Conservation (phyloP, 1,140 invertebrate species). For the Battus philenor region DNA sequence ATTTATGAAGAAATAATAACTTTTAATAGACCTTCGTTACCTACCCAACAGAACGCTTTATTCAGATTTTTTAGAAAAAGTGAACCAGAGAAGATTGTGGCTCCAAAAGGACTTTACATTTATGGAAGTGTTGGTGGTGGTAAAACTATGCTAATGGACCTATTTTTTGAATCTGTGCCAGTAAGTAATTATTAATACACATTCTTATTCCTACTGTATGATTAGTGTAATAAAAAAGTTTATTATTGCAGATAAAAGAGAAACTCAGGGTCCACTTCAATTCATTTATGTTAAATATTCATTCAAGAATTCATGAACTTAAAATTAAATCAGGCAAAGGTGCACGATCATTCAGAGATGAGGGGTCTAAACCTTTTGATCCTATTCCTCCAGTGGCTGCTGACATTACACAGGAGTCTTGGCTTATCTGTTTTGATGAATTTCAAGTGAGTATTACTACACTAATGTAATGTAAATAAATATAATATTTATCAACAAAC, state of each 20-base stretch:
- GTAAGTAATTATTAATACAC: conserved; percentile 53
- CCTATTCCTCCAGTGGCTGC: conserved; percentile 96
- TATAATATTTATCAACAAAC: not conserved
- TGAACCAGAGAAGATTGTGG: conserved; percentile 65
- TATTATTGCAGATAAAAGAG: conserved; percentile 44
- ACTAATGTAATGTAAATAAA: not conserved
- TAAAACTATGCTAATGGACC: conserved; percentile 99
- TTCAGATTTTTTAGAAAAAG: conserved; percentile 65
- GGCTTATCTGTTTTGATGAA: conserved; percentile 99
- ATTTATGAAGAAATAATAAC: conserved; percentile 81
- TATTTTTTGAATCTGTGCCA: conserved; percentile 87
- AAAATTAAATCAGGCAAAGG: conserved; percentile 82
- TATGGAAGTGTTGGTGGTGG: conserved; percentile 93
- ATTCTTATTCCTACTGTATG: too few relatives aligned
- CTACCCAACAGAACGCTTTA: conserved; percentile 40
- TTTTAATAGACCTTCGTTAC: conserved; percentile 76
- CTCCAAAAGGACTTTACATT: conserved; percentile 88
- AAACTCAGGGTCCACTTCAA: conserved; percentile 88
- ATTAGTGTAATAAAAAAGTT: too few relatives aligned
- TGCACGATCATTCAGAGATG: conserved; percentile 79
- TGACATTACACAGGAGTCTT: conserved; percentile 88
- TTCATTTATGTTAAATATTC: conserved; percentile 98
- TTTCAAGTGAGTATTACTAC: conserved; percentile 87
- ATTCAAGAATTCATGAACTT: conserved; percentile 88
- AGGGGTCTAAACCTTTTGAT: conserved; percentile 88